Percentiles rank a stretch among this genome's conserved stretches.
phyloP scores from a whole-genome alignment of 1,140 invertebrate species.

The Nylanderia fulva region DNA sequence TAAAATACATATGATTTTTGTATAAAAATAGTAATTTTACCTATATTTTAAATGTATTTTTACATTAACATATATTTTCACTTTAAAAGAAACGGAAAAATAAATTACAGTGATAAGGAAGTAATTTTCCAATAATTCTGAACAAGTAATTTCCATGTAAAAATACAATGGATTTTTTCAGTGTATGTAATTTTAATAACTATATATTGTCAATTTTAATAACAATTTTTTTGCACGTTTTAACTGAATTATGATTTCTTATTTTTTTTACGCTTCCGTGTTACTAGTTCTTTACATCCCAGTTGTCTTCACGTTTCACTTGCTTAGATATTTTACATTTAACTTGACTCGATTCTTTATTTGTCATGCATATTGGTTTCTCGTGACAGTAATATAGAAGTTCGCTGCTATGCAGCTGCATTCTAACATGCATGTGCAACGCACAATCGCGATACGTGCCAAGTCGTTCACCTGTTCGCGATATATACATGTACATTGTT shows the following conservation, averaged over 20 bases:
- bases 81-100: no score
- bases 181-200: no score
- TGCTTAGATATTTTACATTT: slow-evolving; percentile 28
- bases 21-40: no score
- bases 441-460: not conserved
- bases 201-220: no score
- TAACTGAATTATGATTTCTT: slow-evolving; percentile 24
- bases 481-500: no score
- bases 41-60: no score
- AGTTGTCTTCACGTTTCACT: slow-evolving; percentile 22
- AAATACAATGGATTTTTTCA: no score
- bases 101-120: no score
- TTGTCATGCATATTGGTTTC: slow-evolving; percentile 50
- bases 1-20: no score
- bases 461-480: not conserved
- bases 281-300: slow-evolving; percentile 1
- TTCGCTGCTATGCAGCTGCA: not conserved
- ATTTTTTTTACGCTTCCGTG: not conserved
- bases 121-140: no score
- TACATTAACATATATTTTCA: no score
- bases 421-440: not conserved
- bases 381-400: slow-evolving; percentile 55
- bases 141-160: no score
- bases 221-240: slow-evolving; percentile 51
- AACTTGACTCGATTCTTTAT: slow-evolving; percentile 53